Percentiles rank a stretch among this genome's conserved stretches.
Conservation (phyloP, 2,888 invertebrate genomes). For the Alloplasta piceator region DNA sequence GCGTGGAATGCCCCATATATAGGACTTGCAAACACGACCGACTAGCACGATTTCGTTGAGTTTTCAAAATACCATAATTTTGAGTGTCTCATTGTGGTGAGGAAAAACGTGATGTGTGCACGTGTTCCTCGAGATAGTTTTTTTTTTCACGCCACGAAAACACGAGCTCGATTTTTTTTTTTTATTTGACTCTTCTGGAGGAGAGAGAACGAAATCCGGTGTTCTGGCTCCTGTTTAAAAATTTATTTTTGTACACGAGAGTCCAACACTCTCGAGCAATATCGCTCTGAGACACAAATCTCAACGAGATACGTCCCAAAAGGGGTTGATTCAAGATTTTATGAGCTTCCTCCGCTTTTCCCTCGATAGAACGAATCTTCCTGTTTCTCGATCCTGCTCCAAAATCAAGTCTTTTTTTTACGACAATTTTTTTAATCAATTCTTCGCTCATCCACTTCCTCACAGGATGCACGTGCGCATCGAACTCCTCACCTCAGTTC, state of each 20-base stretch:
- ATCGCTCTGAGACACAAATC: slow-evolving; percentile 20
- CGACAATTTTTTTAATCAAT: slow-evolving; percentile 18
- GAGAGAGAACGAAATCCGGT: slow-evolving; percentile 64
- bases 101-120: slow-evolving; percentile 18
- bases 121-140: slow-evolving; percentile 44
- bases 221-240: slow-evolving; percentile 73
- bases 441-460: slow-evolving; percentile 9
- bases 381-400: slow-evolving; percentile 37
- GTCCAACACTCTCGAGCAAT: slow-evolving; percentile 51
- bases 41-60: slow-evolving; percentile 48
- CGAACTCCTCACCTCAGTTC: slow-evolving; percentile 1
- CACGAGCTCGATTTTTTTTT: slow-evolving; percentile 31
- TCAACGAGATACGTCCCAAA: slow-evolving; percentile 65
- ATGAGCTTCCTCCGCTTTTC: slow-evolving; percentile 58
- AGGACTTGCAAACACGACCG: slow-evolving; percentile 69
- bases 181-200: slow-evolving; percentile 16
- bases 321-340: slow-evolving; percentile 77
- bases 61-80: slow-evolving; percentile 34
- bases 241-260: slow-evolving; percentile 76
- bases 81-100: slow-evolving; percentile 2
- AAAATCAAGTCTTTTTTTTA: slow-evolving; percentile 17
- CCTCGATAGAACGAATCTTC: slow-evolving; percentile 21
- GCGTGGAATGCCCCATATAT: too few species aligned
- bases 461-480: background rate
- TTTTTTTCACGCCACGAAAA: slow-evolving; percentile 23